A percentile compares a stretch with the other conserved stretches of the same genome.
phyloP scores from a whole-genome alignment of 53 echinoderm and acorn worm genomes.

The Paracentrotus lividus region DNA sequence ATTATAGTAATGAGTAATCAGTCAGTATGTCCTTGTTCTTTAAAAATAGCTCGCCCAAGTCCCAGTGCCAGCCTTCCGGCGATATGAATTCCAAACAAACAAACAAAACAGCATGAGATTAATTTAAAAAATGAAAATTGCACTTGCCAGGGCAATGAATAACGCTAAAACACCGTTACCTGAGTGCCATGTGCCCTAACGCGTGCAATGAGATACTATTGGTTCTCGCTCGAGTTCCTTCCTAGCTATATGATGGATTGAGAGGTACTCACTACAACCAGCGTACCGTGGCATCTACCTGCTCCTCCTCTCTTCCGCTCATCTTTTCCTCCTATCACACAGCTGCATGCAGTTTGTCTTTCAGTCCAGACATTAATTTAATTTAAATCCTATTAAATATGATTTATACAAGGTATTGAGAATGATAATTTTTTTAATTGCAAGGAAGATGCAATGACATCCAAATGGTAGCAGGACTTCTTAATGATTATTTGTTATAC shows the following conservation, averaged over 20 bases:
- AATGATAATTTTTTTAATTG: no score
- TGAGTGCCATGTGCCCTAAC: background rate
- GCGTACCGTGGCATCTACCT: background rate
- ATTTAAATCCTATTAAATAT: no score
- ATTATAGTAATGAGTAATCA: conserved; percentile 43
- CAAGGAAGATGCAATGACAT: no score
- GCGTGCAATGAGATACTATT: background rate
- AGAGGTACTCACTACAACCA: conserved; percentile 43
- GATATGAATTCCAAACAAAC: conserved; percentile 58
- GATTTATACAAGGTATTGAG: no score
- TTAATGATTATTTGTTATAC: no score
- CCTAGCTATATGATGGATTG: conserved; percentile 36
- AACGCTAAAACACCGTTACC: conserved; percentile 40
- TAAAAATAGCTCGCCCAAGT: conserved; percentile 50
- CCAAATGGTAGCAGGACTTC: no score
- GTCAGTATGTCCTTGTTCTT: conserved; percentile 39
- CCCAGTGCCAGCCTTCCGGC: conserved; percentile 40
- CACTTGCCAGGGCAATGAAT: background rate
- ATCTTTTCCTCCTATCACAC: conserved; percentile 32
- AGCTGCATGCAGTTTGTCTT: background rate
- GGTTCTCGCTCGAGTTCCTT: conserved; percentile 37
- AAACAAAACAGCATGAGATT: conserved; percentile 48
- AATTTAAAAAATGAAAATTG: background rate
- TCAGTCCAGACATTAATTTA: background rate
- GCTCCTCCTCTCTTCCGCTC: conserved; percentile 44